A percentile compares a stretch with the other conserved stretches of the same genome.
phyloP scores from a whole-genome alignment of 1,140 invertebrate genomes.

The Drosophila melanica region DNA sequence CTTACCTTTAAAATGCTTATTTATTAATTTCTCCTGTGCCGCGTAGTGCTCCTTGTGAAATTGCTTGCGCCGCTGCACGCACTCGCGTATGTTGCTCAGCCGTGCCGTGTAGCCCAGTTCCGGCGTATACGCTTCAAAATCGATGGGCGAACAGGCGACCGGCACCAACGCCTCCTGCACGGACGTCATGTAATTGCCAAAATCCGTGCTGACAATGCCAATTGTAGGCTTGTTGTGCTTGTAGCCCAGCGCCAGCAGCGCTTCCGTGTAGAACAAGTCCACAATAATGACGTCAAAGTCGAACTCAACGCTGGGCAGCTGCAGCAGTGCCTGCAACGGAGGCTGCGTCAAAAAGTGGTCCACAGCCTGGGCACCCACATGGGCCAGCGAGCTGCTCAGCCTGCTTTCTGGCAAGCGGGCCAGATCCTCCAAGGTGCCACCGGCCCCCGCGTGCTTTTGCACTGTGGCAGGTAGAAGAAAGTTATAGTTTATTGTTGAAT shows the following conservation, averaged over 20 bases:
- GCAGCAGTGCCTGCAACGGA: slow-evolving; percentile 53
- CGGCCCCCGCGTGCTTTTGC: slow-evolving; percentile 52
- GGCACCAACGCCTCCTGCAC: slow-evolving; percentile 73
- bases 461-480: slow-evolving; percentile 33
- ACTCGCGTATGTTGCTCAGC: slow-evolving; percentile 56
- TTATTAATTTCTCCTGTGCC: slow-evolving; percentile 66
- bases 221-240: slow-evolving; percentile 83
- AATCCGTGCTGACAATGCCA: slow-evolving; percentile 75
- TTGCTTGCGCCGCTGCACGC: slow-evolving; percentile 52
- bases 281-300: slow-evolving; percentile 84
- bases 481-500: background rate
- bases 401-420: slow-evolving; percentile 35
- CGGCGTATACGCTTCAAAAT: slow-evolving; percentile 43
- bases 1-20: slow-evolving; percentile 72
- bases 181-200: slow-evolving; percentile 72
- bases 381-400: slow-evolving; percentile 56
- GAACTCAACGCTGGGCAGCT: slow-evolving; percentile 59
- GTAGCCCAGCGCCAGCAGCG: slow-evolving; percentile 80
- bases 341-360: slow-evolving; percentile 67
- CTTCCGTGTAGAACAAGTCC: slow-evolving; percentile 84
- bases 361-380: slow-evolving; percentile 51
- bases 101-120: slow-evolving; percentile 49
- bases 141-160: slow-evolving; percentile 67
- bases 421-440: slow-evolving; percentile 54
- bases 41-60: slow-evolving; percentile 59